Evolutionary conservation across 2,888 invertebrate species (phyloP).

Genomic region (Lasioglossum morio): DNA sequence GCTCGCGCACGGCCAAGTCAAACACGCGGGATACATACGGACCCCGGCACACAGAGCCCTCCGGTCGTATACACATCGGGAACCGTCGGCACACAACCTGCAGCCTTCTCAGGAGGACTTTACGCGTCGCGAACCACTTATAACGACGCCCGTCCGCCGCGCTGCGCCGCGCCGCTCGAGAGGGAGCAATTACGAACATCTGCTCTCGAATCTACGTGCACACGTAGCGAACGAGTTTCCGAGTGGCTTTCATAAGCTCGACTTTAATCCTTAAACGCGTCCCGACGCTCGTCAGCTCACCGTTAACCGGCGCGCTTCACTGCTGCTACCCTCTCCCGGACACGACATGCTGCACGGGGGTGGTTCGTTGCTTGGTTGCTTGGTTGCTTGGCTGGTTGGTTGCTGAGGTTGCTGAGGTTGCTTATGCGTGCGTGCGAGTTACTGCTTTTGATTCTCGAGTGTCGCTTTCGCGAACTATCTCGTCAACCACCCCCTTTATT

Average conservation of each 20-base stretch:
- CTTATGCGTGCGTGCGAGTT: not conserved
- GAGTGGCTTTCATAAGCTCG: constrained; percentile 69
- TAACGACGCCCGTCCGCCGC: constrained; percentile 37
- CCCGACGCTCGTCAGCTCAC: constrained; percentile 61
- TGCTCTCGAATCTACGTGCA: constrained; percentile 70
- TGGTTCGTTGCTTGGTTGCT: not conserved
- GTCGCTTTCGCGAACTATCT: not conserved
- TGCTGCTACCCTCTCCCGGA: not conserved
- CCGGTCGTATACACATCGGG: constrained; percentile 32
- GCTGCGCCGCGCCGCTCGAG: constrained; percentile 8
- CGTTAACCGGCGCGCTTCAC: constrained; percentile 31
- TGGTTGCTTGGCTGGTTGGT: not conserved
- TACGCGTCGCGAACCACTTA: constrained; percentile 64
- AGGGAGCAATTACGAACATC: constrained; percentile 72
- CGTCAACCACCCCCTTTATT: not conserved
- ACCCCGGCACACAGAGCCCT: constrained; percentile 48
- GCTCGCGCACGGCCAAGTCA: constrained; percentile 33
- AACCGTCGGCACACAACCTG: constrained; percentile 36
- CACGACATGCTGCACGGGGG: not conserved
- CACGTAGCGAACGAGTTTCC: constrained; percentile 63
- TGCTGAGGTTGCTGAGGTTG: not conserved
- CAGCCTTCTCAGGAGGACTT: constrained; percentile 66
- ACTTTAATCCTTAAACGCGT: constrained; percentile 73
- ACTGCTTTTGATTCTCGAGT: not conserved
- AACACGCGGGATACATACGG: constrained; percentile 34